Conservation (phyloP, 2,888 invertebrate species). For the Patella depressa region DNA sequence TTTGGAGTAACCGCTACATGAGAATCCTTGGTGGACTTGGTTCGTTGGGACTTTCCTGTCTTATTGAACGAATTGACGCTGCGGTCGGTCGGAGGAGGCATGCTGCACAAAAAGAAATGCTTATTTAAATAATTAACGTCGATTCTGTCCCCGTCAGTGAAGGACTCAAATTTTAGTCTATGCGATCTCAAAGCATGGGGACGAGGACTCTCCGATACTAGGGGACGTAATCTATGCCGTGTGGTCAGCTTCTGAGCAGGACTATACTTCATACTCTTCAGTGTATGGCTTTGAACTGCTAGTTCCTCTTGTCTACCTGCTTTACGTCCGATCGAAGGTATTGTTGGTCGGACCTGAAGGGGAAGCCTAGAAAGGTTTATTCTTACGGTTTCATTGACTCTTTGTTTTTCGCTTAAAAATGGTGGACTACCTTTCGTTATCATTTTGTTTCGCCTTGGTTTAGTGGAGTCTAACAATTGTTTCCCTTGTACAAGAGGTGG, state of each 20-base stretch:
- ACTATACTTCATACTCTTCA: too few relatives aligned
- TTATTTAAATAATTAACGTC: conserved; percentile 24
- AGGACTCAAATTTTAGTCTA: conserved; percentile 27
- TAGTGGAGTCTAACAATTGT: neutral
- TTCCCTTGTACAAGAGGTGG: neutral
- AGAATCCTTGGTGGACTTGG: too few relatives aligned
- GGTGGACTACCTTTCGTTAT: conserved; percentile 18
- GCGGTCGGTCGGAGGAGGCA: conserved; percentile 33
- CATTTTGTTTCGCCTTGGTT: neutral
- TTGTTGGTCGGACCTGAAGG: conserved; percentile 20
- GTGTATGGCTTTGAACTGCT: conserved; percentile 3
- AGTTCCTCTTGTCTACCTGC: conserved; percentile 49
- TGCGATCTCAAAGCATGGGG: conserved; percentile 15
- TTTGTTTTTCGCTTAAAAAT: conserved; percentile 13
- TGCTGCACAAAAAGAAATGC: conserved; percentile 9
- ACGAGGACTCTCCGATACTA: conserved; percentile 27
- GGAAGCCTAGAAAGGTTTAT: conserved; percentile 49
- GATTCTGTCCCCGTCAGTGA: conserved; percentile 26
- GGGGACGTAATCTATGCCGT: conserved; percentile 44
- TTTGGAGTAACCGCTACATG: conserved; percentile 9
- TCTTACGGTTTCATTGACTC: conserved; percentile 50
- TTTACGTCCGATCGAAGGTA: conserved; percentile 47
- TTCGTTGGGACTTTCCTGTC: too few relatives aligned
- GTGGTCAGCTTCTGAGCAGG: conserved; percentile 21
- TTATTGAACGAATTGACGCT: conserved; percentile 12